phyloP scores from a whole-genome alignment of 2,113 vertebrate species.

The Misgurnus anguillicaudatus region DNA sequence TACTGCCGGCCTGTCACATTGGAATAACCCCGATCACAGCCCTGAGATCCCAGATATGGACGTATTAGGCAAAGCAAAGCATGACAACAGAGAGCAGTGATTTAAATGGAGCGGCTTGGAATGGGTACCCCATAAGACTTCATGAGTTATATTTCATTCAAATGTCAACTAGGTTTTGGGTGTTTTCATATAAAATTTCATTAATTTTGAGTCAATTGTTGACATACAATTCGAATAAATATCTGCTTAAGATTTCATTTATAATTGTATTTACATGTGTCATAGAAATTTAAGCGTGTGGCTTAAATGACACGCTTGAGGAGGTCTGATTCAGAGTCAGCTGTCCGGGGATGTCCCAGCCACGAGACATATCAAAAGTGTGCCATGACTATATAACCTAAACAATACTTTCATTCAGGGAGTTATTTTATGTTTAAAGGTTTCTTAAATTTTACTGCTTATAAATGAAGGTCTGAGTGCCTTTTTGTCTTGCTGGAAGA shows the following conservation, averaged over 20 bases:
- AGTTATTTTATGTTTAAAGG: background rate
- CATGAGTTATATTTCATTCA: background rate
- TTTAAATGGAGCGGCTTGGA: constrained; percentile 59
- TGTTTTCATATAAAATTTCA: background rate
- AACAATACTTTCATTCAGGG: background rate
- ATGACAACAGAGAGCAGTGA: constrained; percentile 39
- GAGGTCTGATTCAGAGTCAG: constrained; percentile 1
- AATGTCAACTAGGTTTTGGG: too few relatives aligned
- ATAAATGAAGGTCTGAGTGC: too few relatives aligned
- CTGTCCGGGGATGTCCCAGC: background rate
- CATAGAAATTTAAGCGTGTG: background rate
- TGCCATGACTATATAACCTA: background rate
- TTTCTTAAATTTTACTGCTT: too few relatives aligned
- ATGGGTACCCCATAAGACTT: background rate
- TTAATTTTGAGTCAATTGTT: background rate
- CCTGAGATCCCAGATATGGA: constrained; percentile 71
- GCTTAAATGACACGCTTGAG: background rate
- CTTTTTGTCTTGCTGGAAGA: too few relatives aligned
- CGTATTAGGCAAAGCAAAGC: constrained; percentile 82
- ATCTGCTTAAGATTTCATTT: background rate
- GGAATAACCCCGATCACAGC: constrained; percentile 90
- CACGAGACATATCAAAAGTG: background rate
- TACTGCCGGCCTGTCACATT: constrained; percentile 76
- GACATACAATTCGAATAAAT: background rate
- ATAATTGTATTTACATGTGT: background rate